phyloP scores from a whole-genome alignment of 2,888 invertebrate genomes.

The Gibbula magus region DNA sequence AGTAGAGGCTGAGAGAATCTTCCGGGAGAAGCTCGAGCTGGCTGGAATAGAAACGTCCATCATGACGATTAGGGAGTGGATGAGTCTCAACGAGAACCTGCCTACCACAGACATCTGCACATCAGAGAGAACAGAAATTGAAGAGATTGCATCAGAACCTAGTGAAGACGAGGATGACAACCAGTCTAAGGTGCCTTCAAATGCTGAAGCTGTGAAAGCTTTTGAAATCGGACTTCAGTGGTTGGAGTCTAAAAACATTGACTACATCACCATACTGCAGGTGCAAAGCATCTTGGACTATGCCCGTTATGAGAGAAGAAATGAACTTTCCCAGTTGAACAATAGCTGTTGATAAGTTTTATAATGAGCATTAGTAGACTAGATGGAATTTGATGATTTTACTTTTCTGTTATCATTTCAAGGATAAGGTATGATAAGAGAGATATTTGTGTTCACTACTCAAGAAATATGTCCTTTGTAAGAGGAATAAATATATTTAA shows the following conservation, averaged over 20 bases:
- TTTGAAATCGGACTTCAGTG: conserved; percentile 13
- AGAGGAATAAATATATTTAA: no score
- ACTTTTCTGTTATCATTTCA: no score
- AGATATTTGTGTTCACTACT: no score
- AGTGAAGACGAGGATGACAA: conserved; percentile 10
- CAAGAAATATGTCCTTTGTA: no score
- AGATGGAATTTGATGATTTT: no score
- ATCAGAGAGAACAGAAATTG: neutral
- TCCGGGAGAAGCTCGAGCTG: neutral
- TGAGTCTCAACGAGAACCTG: neutral
- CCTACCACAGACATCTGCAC: neutral
- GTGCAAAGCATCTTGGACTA: conserved; percentile 18
- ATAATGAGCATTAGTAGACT: no score
- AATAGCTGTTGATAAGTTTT: conserved; percentile 4
- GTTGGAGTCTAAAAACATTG: conserved; percentile 21
- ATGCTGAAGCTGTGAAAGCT: conserved; percentile 9
- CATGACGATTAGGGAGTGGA: neutral
- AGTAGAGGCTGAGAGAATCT: neutral
- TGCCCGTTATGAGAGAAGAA: neutral
- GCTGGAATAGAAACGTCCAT: conserved; percentile 4
- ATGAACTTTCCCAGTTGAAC: conserved; percentile 17
- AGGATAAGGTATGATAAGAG: no score
- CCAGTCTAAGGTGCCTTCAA: conserved; percentile 10
- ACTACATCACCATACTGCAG: conserved; percentile 11
- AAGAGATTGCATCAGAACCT: neutral